These are phyloP conservation scores for Rhorus exstirpatorius DNA, from an alignment of 2,888 invertebrate genomes.

Conservation along the genomic window DNA sequence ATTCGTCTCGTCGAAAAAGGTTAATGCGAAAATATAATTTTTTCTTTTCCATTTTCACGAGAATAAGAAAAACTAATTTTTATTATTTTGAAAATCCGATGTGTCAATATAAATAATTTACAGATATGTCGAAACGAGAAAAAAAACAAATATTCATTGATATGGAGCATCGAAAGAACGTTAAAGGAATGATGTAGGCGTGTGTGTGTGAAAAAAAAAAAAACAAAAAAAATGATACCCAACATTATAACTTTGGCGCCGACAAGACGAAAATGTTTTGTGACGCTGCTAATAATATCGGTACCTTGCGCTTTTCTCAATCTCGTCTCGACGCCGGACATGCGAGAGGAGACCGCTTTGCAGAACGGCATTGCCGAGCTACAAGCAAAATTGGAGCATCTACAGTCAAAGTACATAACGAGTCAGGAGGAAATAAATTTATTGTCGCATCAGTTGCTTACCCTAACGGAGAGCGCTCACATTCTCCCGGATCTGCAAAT, in stretches of 20 bases:
- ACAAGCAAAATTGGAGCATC: slow-evolving; percentile 92
- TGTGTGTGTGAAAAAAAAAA: slow-evolving; percentile 45
- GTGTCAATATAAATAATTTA: neutral
- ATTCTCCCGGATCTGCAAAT: slow-evolving; percentile 82
- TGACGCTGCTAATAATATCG: slow-evolving; percentile 79
- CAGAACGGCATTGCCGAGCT: slow-evolving; percentile 90
- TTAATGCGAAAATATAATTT: slow-evolving; percentile 20
- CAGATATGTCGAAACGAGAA: neutral
- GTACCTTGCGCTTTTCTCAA: slow-evolving; percentile 82
- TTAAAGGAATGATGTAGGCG: slow-evolving; percentile 63
- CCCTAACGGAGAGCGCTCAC: slow-evolving; percentile 81
- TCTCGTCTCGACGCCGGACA: slow-evolving; percentile 80
- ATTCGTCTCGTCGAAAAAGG: slow-evolving; percentile 4
- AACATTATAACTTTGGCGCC: slow-evolving; percentile 80
- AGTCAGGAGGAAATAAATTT: slow-evolving; percentile 92
- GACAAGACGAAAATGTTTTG: slow-evolving; percentile 79
- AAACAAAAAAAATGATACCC: slow-evolving; percentile 77
- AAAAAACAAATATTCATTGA: slow-evolving; percentile 5
- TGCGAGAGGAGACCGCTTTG: slow-evolving; percentile 79
- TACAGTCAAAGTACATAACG: slow-evolving; percentile 92
- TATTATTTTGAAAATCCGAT: too few species aligned
- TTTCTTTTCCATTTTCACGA: neutral
- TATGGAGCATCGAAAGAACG: neutral
- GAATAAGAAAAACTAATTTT: neutral
- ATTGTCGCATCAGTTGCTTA: slow-evolving; percentile 89